phyloP scores from a whole-genome alignment of 2,113 vertebrate species.

The Daubentonia madagascariensis region DNA sequence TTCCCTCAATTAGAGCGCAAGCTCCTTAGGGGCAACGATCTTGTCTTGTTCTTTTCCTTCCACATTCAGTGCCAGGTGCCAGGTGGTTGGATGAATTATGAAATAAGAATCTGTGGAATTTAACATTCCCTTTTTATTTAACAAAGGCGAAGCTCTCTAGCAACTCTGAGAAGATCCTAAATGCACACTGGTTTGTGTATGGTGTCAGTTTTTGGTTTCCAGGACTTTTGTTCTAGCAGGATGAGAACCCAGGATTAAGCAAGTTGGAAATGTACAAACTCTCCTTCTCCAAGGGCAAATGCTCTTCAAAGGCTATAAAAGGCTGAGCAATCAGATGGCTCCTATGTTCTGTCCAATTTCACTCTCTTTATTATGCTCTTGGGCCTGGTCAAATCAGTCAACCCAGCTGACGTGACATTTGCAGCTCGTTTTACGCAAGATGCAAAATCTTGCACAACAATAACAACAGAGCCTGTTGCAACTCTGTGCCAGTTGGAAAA shows the following conservation, averaged over 20 bases:
- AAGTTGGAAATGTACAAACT: neutral
- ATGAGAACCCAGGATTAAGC: constrained; percentile 5
- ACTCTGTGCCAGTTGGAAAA: constrained; percentile 25
- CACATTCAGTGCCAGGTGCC: neutral
- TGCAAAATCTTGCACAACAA: constrained; percentile 28
- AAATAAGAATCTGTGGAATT: neutral
- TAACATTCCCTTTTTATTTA: neutral
- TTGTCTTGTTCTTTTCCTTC: neutral
- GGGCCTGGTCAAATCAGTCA: constrained; percentile 26
- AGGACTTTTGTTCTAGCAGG: constrained; percentile 37
- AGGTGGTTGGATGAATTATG: neutral
- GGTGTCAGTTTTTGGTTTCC: neutral
- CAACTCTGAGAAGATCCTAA: neutral
- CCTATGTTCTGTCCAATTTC: neutral
- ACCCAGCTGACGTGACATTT: neutral
- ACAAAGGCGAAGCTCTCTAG: neutral
- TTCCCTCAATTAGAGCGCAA: neutral
- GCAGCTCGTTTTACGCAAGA: constrained; percentile 58
- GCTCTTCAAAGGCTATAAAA: constrained; percentile 6
- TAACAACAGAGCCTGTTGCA: constrained; percentile 10
- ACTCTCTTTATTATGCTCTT: neutral
- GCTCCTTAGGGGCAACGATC: neutral
- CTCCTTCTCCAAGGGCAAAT: neutral
- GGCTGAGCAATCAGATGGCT: neutral
- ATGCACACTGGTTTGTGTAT: neutral